Evolutionary conservation across 1,140 invertebrate genomes (phyloP).

Genomic region (Heliconius eleuchia): DNA sequence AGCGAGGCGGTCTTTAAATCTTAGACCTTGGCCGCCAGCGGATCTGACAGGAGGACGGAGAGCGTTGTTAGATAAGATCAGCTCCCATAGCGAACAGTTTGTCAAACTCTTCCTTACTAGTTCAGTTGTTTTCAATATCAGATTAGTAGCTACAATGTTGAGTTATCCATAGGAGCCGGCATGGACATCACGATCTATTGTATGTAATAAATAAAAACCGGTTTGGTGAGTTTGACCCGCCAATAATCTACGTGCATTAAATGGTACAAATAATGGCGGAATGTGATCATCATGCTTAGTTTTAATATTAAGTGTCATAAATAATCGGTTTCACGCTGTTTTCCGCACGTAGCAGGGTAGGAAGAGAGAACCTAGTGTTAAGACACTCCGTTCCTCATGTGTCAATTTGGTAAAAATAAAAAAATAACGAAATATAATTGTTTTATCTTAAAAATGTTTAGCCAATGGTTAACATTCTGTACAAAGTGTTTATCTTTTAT

Average conservation of each 20-base stretch:
- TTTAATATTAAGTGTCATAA: neutral
- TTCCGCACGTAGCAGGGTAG: too few species aligned
- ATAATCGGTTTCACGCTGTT: too few species aligned
- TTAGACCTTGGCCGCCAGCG: constrained; percentile 31
- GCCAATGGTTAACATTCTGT: too few species aligned
- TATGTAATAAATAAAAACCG: constrained; percentile 36
- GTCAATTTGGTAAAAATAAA: too few species aligned
- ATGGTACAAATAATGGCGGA: constrained; percentile 14
- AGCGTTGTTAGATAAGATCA: constrained; percentile 34
- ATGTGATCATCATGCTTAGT: constrained; percentile 1
- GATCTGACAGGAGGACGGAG: constrained; percentile 34
- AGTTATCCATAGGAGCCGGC: constrained; percentile 35
- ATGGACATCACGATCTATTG: constrained; percentile 35
- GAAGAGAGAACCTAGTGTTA: too few species aligned
- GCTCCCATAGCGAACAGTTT: constrained; percentile 34
- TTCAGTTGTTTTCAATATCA: constrained; percentile 41
- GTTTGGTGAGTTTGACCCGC: constrained; percentile 18
- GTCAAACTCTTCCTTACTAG: constrained; percentile 40
- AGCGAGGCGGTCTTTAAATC: constrained; percentile 38
- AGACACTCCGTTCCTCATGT: too few species aligned
- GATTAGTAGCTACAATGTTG: constrained; percentile 36
- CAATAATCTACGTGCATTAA: neutral
- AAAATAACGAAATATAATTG: too few species aligned
- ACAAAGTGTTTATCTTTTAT: neutral
- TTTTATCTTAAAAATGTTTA: too few species aligned